A percentile compares a stretch with the other conserved stretches of the same genome.
These are phyloP conservation scores for cattle (Bos taurus) DNA, from an alignment of 2,113 vertebrate genomes.

Conservation along the genomic window ARS-UCD2.0 NC_037348.1:64888501-64889000, in stretches of 20 bases:
- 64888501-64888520: neutral
- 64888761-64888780: neutral
- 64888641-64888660: neutral
- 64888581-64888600: neutral
- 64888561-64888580: accelerated
- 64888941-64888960: accelerated
- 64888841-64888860: neutral
- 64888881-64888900: accelerated
- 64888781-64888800: neutral
- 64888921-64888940: neutral
- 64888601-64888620: neutral
- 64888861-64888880: too few relatives aligned
- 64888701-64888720: neutral
- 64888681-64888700: neutral
- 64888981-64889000: neutral
- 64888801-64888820: neutral
- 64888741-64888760: neutral
- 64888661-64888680: neutral
- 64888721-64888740: neutral
- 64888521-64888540: neutral
- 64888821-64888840: too few relatives aligned
- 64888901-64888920: neutral
- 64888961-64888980: accelerated
- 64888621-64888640: neutral
- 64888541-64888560: neutral